A percentile compares a stretch with the other conserved stretches of the same genome.
Conservation (phyloP, 1,140 invertebrate genomes). For the Agrypnia vestita region DNA sequence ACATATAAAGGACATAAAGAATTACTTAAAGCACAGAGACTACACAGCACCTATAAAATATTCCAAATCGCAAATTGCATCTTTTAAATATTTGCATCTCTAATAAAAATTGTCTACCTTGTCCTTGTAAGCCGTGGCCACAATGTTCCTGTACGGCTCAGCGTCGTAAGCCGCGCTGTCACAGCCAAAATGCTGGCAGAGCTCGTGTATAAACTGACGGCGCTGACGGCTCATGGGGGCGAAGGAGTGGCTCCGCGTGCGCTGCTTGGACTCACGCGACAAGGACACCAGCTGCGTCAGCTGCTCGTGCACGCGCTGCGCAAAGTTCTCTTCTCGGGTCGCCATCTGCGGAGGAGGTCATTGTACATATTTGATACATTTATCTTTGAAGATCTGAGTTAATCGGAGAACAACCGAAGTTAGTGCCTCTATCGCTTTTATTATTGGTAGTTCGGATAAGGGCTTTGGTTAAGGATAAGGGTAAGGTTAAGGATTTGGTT, state of each 20-base stretch:
- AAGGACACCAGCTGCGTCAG: constrained; percentile 89
- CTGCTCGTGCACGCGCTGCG: constrained; percentile 88
- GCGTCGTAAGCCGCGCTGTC: constrained; percentile 94
- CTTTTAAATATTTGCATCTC: too few species aligned
- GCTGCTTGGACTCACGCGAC: constrained; percentile 90
- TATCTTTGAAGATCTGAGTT: too few species aligned
- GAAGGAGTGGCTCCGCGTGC: constrained; percentile 91
- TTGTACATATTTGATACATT: too few species aligned
- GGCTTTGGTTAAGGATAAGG: too few species aligned
- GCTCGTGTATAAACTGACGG: constrained; percentile 92
- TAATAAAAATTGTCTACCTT: too few species aligned
- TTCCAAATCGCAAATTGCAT: constrained; percentile 27
- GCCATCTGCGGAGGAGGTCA: constrained; percentile 69
- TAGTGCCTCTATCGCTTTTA: too few species aligned
- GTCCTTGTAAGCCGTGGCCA: constrained; percentile 90
- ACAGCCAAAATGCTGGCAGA: constrained; percentile 95
- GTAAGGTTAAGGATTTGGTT: too few species aligned
- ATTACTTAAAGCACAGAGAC: too few species aligned
- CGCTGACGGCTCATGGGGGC: constrained; percentile 94
- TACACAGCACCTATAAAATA: neutral
- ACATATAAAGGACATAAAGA: too few species aligned
- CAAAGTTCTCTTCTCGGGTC: constrained; percentile 87
- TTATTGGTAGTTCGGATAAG: too few species aligned
- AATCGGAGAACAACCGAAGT: too few species aligned
- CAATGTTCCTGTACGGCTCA: constrained; percentile 95